Conservation (phyloP, 2,113 vertebrate species). For the Dissostichus mawsoni region DNA sequence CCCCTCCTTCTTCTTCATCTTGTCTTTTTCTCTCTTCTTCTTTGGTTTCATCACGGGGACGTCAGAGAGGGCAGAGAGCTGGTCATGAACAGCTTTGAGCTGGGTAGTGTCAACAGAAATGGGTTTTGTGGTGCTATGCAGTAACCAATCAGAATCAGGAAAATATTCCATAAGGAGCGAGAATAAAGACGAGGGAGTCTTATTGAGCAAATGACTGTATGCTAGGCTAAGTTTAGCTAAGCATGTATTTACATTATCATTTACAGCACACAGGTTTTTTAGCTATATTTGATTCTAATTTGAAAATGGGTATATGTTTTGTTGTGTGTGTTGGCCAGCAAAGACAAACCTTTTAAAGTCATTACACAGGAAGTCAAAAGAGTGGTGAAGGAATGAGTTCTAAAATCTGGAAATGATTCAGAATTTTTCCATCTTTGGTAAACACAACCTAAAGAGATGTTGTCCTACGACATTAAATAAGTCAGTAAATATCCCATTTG, state of each 20-base stretch:
- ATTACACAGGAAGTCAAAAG: no score
- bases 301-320: background rate
- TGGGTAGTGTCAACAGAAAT: conserved; percentile 57
- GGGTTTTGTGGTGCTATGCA: background rate
- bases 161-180: background rate
- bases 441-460: no score
- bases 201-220: background rate
- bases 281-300: background rate
- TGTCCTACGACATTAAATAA: no score
- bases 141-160: background rate
- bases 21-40: conserved; percentile 91
- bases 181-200: background rate
- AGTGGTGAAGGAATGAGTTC: no score
- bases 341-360: background rate
- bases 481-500: no score
- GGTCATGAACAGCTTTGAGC: conserved; percentile 92
- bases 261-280: background rate
- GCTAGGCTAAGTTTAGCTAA: background rate
- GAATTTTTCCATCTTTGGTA: no score
- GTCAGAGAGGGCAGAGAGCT: conserved; percentile 91
- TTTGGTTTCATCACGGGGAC: conserved; percentile 91
- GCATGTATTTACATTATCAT: background rate
- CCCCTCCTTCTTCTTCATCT: conserved; percentile 48
- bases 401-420: no score
- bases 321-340: background rate